A percentile compares a stretch with the other conserved stretches of the same genome.
phyloP scores from a whole-genome alignment of 2,113 vertebrate species.

The Hirundichthys speculiger region DNA sequence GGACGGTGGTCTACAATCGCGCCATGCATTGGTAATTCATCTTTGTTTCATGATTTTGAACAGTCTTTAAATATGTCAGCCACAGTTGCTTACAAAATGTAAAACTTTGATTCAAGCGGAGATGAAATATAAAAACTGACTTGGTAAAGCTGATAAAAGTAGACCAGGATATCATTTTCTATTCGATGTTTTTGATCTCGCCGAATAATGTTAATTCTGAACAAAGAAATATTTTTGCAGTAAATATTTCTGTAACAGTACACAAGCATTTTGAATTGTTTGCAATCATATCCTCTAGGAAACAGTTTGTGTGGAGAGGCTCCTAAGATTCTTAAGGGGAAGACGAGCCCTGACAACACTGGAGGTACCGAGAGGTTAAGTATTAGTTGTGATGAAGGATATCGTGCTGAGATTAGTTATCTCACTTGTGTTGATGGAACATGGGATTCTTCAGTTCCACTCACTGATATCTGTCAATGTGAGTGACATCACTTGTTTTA shows the following conservation, averaged over 20 bases:
- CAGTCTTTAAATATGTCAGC: not conserved
- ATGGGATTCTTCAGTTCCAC: not conserved
- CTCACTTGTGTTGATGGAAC: not conserved
- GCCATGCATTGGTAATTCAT: conserved; percentile 60
- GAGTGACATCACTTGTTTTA: conserved; percentile 8
- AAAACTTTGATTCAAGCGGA: too few species aligned
- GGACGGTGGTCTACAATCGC: not conserved
- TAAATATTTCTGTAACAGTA: not conserved
- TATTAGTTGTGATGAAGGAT: conserved; percentile 20
- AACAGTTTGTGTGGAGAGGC: conserved; percentile 1
- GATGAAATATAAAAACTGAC: too few species aligned
- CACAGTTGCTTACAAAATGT: not conserved
- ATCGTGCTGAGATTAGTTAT: rapidly evolving
- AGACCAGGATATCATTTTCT: too few species aligned
- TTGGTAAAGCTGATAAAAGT: too few species aligned
- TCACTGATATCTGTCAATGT: conserved; percentile 30
- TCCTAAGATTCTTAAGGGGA: conserved; percentile 43
- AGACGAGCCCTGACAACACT: rapidly evolving
- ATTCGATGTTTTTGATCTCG: too few species aligned
- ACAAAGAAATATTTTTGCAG: too few species aligned
- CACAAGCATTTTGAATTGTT: not conserved
- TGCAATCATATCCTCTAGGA: conserved; percentile 15
- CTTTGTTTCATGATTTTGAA: not conserved
- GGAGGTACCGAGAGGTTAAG: rapidly evolving
- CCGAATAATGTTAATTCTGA: too few species aligned